Evolutionary conservation across 2,888 invertebrate species (phyloP), one percentile per base, ranked within the genome.

Genomic region (Noctuana brunneofusca): DNA sequence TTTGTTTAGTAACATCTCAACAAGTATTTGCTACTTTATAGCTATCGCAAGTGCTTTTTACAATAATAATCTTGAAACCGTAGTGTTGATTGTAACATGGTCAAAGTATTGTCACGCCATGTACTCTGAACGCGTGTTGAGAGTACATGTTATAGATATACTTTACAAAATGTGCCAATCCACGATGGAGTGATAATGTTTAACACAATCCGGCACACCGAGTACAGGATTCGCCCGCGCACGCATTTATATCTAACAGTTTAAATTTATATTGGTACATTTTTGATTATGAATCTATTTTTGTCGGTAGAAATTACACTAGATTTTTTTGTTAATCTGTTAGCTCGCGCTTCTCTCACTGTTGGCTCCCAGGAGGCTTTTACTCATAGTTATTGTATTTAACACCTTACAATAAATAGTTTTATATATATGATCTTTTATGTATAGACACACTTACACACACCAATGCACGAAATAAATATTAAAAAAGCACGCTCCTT

Each of bases 271-370:
- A 89, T 94, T 95, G 95, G 95, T 95, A 95, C 95, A 62, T 92
- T 95, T 94, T 94, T 93, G 93, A 93, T 93, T 93, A 93, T 92
- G 91, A 90, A 86, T 88, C 92, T 93, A 93, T 92, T 89, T 86
- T 86, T 89, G 55, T 90, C 83, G 80, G 89, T 92, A 92, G 91
- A 92, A 92, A 92, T 92, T 92, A 92, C 90, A 81, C 92, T 92
- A 92, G 83, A 81, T 88, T 81, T 18, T n/a, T 43, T 79, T 80
- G 73, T 84, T 81, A 75, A 78, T 80, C 70, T 74, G 74, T 76
- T 63, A 63, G 56, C 63, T 63, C 78, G 78, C 85, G 84, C 81
- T 78, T 69, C 72, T 68, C 68, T 74, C 84, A 81, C 89, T 87
- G 90, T 86, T 86, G 87, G 73, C 90, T 89, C 89, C 86, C 87